Evolutionary conservation across 1,140 invertebrate genomes (phyloP).

Genomic region (Paracyclopina nana): DNA sequence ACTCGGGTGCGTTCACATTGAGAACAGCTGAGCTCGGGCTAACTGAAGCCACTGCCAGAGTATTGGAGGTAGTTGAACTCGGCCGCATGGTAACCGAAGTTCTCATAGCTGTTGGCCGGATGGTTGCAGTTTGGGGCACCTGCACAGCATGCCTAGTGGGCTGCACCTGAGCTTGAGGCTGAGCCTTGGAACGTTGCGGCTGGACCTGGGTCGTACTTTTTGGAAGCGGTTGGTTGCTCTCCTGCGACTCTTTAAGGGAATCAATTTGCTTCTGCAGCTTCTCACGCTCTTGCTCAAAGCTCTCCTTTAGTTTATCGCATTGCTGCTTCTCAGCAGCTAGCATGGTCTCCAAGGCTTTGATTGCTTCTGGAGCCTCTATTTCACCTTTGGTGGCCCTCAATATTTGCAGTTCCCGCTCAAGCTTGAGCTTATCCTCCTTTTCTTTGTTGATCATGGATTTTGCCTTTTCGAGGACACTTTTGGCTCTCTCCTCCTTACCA

Average conservation of each 20-base stretch:
- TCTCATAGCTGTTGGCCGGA: neutral
- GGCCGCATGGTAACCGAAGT: neutral
- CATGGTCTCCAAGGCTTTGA: no score
- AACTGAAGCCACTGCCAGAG: constrained; percentile 7
- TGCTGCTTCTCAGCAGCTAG: no score
- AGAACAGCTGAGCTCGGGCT: constrained; percentile 13
- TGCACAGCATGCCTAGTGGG: constrained; percentile 2
- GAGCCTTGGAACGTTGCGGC: neutral
- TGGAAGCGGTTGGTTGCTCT: neutral
- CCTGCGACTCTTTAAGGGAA: neutral
- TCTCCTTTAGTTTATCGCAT: no score
- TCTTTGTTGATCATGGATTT: no score
- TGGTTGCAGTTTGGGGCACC: neutral
- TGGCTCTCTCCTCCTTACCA: no score
- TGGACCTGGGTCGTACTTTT: neutral
- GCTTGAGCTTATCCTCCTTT: no score
- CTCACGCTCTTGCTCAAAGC: neutral
- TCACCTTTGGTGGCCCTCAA: no score
- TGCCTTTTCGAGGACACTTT: no score
- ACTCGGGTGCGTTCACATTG: neutral
- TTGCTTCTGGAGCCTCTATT: no score
- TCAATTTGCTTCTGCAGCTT: neutral
- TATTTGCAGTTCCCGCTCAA: no score
- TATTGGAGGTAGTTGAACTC: neutral
- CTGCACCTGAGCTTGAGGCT: constrained; percentile 15